phyloP scores from a whole-genome alignment of 2,888 invertebrate genomes.

The Hydrotaea cyrtoneurina region DNA sequence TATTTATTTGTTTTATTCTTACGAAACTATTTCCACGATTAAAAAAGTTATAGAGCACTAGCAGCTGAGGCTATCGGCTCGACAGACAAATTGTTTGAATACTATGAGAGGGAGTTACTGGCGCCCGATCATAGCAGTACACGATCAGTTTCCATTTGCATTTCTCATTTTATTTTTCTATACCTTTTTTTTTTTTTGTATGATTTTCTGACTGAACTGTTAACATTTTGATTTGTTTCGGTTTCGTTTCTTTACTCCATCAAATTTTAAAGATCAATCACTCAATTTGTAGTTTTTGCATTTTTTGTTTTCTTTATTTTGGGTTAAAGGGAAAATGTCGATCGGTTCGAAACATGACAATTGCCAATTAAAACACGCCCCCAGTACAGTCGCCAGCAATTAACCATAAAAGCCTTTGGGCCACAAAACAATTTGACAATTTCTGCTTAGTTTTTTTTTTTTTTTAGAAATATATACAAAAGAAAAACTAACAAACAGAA shows the following conservation, averaged over 20 bases:
- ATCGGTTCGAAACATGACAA: slow-evolving; percentile 55
- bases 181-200: neutral
- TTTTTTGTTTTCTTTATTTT: no score
- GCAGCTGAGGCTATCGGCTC: no score
- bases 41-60: no score
- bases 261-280: slow-evolving; percentile 15
- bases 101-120: no score
- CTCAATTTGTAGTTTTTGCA: no score
- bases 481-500: slow-evolving; percentile 13
- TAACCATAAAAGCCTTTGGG: slow-evolving; percentile 73
- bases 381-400: slow-evolving; percentile 76
- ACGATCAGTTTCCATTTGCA: no score
- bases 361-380: slow-evolving; percentile 71
- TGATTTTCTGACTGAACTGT: neutral
- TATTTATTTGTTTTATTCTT: no score
- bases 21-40: no score
- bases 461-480: neutral
- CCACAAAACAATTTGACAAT: slow-evolving; percentile 55
- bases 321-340: slow-evolving; percentile 35
- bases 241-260: neutral
- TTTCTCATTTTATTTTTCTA: neutral
- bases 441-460: neutral
- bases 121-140: no score
- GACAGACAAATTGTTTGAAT: no score
- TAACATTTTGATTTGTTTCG: slow-evolving; percentile 2